A percentile compares a stretch with the other conserved stretches of the same genome.
Conservation (phyloP, 2,113 vertebrate species). For the Rousettus leschenaultii region DNA sequence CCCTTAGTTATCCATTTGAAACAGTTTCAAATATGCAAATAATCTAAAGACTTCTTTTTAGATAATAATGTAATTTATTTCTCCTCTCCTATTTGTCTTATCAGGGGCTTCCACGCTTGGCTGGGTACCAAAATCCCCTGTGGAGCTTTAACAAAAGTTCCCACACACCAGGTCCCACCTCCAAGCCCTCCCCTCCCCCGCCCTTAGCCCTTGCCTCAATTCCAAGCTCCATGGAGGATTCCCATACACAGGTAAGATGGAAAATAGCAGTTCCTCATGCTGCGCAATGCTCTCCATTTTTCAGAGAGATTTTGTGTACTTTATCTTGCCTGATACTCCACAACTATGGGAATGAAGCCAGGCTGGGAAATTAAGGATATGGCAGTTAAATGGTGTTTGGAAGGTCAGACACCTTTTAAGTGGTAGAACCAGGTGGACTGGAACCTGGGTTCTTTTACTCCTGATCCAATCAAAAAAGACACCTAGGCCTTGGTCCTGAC, state of each 20-base stretch:
- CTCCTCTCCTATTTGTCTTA: neutral
- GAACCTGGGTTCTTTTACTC: neutral
- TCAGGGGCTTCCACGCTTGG: neutral
- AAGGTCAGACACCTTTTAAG: neutral
- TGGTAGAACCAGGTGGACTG: neutral
- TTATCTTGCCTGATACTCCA: neutral
- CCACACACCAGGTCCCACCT: neutral
- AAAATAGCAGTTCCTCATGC: neutral
- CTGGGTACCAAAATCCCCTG: neutral
- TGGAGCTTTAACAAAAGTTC: neutral
- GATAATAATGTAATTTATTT: neutral
- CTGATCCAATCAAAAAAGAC: neutral
- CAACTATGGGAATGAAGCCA: neutral
- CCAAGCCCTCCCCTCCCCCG: neutral
- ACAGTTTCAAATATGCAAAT: neutral
- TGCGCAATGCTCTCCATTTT: neutral
- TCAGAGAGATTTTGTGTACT: neutral
- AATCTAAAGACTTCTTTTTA: neutral
- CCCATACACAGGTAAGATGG: neutral
- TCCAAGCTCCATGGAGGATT: neutral
- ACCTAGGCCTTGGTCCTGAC: neutral
- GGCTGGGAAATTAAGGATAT: neutral
- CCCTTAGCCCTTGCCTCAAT: neutral
- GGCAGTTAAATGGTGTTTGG: neutral
- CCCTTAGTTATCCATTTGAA: neutral